phyloP scores from a whole-genome alignment of 2,888 invertebrate species.

The Sepioteuthis lessoniana region DNA sequence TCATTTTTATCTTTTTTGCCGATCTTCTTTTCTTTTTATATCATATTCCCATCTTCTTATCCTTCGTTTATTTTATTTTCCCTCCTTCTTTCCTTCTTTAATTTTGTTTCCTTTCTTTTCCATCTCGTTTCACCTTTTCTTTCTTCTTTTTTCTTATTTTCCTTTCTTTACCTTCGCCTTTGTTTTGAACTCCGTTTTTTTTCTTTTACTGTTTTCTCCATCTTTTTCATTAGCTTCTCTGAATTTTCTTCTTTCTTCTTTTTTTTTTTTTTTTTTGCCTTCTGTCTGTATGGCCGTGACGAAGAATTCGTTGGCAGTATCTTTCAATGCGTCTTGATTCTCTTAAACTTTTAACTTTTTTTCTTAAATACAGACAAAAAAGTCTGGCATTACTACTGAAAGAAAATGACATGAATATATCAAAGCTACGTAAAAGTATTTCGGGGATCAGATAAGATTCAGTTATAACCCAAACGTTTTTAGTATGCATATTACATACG shows the following conservation, averaged over 20 bases:
- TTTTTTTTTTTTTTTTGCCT: not conserved
- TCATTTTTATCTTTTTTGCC: no score
- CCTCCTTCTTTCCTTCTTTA: not conserved
- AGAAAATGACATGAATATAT: not conserved
- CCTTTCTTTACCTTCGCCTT: not conserved
- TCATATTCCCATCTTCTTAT: not conserved
- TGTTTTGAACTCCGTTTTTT: not conserved
- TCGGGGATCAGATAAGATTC: not conserved
- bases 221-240: not conserved
- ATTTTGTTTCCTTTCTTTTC: not conserved
- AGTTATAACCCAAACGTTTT: no score
- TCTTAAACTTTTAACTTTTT: not conserved
- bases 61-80: not conserved
- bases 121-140: not conserved
- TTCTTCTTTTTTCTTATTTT: not conserved
- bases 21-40: no score
- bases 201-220: not conserved
- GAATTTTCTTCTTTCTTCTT: not conserved
- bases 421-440: not conserved
- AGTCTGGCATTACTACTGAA: not conserved
- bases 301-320: no score
- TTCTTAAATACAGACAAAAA: not conserved
- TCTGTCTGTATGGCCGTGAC: not conserved
- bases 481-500: no score
- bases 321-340: no score